Evolutionary conservation across 2,888 invertebrate genomes (phyloP), one percentile per base, ranked within the genome.

Genomic region (Lasioglossum marginatum): DNA sequence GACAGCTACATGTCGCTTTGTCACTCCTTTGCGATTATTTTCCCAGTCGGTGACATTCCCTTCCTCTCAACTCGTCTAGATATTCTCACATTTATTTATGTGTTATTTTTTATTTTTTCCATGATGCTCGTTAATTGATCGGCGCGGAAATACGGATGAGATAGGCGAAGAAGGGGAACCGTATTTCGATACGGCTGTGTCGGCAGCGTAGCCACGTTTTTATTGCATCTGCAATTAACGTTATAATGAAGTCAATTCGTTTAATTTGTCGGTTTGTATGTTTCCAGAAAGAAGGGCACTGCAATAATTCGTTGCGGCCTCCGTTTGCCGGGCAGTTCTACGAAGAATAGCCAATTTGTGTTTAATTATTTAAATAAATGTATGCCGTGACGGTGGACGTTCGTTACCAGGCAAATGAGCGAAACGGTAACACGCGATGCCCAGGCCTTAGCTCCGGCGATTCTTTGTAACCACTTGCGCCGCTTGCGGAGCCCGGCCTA

Each of bases 301-400:
- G 80, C 72, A 40, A 80, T 85, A 80, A 84, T 80, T 75, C 45
- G 63, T 76, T n/a, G 45, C 57, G 27, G 60, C 60, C 60, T 16
- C 27, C 60, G 27, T 60, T 60, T 16, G 63, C 40, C 78, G 66
- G 31, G 8, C 19, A 23, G 19, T 19, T 23, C 37, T 23, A 23
- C 37, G 23, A 37, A 79, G 81, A 76, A 72, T 78, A 45, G 82
- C 75, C 86, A 89, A 88, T 86, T 89, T 84, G 79, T 90, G 92
- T 92, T 94, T 94, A 94, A 94, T 94, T 94, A 94, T 94, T 94
- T 93, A 94, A 94, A 94, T 94, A 94, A 93, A 94, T 90, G 92
- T 92, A 91, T 90, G 86, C 91, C 92, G 92, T 90, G 92, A 91
- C 92, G 92, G 84, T 88, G 90, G 92, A 92, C 92, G 92, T 92